Percentiles rank a stretch among this genome's conserved stretches.
Conservation (phyloP, 2,797 vertebrate species). For the Erethizon dorsatum region DNA sequence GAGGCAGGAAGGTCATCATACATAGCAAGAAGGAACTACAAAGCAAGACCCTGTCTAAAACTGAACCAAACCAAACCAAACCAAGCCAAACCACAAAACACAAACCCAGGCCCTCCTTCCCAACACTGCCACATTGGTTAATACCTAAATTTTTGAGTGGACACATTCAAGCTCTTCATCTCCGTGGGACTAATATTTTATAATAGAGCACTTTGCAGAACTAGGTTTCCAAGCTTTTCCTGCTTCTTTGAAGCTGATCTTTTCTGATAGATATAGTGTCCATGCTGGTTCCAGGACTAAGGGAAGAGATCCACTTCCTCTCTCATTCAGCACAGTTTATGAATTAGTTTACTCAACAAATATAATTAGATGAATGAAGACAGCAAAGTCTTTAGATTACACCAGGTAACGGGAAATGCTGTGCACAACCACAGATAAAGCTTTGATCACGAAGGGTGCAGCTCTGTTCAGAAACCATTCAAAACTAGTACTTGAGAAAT, state of each 20-base stretch:
- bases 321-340: constrained; percentile 4
- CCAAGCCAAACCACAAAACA: neutral
- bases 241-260: neutral
- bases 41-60: neutral
- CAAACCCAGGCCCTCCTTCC: neutral
- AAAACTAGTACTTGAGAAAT: constrained; percentile 43
- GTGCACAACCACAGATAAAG: neutral
- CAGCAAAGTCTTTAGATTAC: neutral
- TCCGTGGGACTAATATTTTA: too few species aligned
- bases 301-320: neutral
- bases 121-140: neutral
- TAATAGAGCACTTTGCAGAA: constrained; percentile 2
- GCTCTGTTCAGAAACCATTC: neutral
- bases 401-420: neutral
- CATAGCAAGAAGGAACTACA: neutral
- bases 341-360: constrained; percentile 30
- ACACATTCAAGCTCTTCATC: neutral
- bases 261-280: neutral
- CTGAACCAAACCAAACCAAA: neutral
- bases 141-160: neutral
- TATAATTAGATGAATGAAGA: neutral
- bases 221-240: neutral
- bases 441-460: neutral
- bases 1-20: neutral
- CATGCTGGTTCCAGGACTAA: neutral